Evolutionary conservation across 2,888 invertebrate genomes (phyloP), one percentile per base, ranked within the genome.

Genomic region (Tryphoninae sp.): DNA sequence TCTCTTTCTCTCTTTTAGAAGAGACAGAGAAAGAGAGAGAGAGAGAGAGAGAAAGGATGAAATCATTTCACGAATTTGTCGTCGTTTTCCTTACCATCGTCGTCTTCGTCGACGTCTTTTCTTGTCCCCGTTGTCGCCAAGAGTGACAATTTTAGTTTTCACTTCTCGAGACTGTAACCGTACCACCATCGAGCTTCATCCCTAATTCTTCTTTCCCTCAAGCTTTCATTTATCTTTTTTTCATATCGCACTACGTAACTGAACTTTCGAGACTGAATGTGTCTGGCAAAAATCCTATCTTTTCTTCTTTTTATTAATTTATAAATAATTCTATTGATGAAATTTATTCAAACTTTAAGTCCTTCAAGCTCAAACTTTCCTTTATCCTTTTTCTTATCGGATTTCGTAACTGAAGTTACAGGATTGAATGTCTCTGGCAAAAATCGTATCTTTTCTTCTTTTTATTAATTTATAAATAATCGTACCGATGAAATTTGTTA

Each of bases 91-190:
- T 53, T 22, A 3, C 42, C 74, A 61, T 78, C 49, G 58, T 68
- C 80, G 45, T 55, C 59, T 67, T 59, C 59, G 68, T 69, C 72
- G 68, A 58, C 79, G 45, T 77, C 22, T 45, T 13, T 45, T 45
- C 45, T 42, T 58, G 65, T 51, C n/a, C 59, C 42, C 61, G 8
- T 74, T 69, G 62, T 76, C 72, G 79, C 51, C 79, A 51, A 49
- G 72, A 73, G 65, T 77, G 69, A 64, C 81, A 76, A 80, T 80
- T 80, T 59, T 26, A 58, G 26, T 72, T 62, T 23, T 73, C 68
- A 64, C 40, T 51, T 69, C 62, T 16, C 68, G 59, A 23, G 62
- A 68, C 62, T 49, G 22, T 72, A 42, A 68, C 62, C 53, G 40
- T 19, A 51, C 42, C 45, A 65, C 49, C 59, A 59, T 45, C 62